Percentiles rank a stretch among this genome's conserved stretches.
These are phyloP conservation scores for Deroplatys truncata DNA, from an alignment of 2,888 invertebrate species.

Conservation along the genomic window DNA sequence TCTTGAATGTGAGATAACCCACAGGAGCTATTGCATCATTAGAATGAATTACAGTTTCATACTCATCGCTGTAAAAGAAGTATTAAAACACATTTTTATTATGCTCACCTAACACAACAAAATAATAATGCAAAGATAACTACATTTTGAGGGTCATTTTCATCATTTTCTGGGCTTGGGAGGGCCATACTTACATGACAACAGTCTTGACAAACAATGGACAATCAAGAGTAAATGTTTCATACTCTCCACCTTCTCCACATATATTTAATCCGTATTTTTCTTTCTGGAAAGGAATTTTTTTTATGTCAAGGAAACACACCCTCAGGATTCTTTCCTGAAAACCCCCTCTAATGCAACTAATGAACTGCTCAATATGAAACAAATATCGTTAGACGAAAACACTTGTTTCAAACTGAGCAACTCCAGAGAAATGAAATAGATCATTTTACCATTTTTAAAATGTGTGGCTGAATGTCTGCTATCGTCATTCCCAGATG, in stretches of 20 bases:
- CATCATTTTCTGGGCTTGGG: neutral
- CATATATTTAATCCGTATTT: slow-evolving; percentile 94
- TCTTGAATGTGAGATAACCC: slow-evolving; percentile 85
- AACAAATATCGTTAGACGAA: neutral
- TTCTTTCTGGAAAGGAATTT: slow-evolving; percentile 58
- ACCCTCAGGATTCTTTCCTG: slow-evolving; percentile 14
- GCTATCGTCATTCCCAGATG: slow-evolving; percentile 84
- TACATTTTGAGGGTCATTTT: neutral
- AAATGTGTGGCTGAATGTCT: slow-evolving; percentile 82
- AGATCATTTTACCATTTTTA: slow-evolving; percentile 62
- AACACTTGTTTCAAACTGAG: slow-evolving; percentile 6
- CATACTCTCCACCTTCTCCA: slow-evolving; percentile 99
- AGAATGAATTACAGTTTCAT: slow-evolving; percentile 82
- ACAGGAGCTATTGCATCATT: slow-evolving; percentile 93
- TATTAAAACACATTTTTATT: slow-evolving; percentile 25
- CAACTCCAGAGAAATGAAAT: neutral
- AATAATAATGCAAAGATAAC: neutral
- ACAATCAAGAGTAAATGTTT: slow-evolving; percentile 96
- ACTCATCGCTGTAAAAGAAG: slow-evolving; percentile 65
- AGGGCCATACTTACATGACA: slow-evolving; percentile 68
- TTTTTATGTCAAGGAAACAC: slow-evolving; percentile 23
- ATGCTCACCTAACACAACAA: neutral
- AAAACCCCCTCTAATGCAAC: neutral
- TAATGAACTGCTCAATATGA: slow-evolving; percentile 4
- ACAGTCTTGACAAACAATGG: slow-evolving; percentile 89